phyloP scores from a whole-genome alignment of 2,888 invertebrate genomes.

The Leucoma salicis region DNA sequence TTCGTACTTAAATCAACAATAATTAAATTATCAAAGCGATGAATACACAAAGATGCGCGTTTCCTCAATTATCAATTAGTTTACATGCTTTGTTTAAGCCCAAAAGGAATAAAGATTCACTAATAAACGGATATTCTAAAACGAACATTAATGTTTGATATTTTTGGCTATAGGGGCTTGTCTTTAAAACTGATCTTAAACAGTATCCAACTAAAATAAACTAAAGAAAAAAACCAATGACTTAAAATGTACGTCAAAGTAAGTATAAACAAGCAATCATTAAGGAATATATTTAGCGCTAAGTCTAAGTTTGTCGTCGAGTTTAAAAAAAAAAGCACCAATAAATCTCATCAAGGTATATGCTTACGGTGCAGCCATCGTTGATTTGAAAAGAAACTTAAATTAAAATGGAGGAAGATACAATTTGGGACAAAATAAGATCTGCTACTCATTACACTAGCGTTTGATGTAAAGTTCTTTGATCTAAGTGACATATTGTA shows the following conservation, averaged over 20 bases:
- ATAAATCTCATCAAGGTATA: constrained; percentile 41
- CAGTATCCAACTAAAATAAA: constrained; percentile 33
- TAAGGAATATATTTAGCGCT: constrained; percentile 50
- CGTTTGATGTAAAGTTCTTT: constrained; percentile 73
- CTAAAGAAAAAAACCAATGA: constrained; percentile 34
- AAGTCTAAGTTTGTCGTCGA: constrained; percentile 66
- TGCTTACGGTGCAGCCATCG: constrained; percentile 21
- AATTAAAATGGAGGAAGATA: constrained; percentile 26
- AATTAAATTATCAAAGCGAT: not conserved
- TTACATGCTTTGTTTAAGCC: constrained; percentile 7
- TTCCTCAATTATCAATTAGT: constrained; percentile 12
- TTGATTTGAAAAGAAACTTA: constrained; percentile 42
- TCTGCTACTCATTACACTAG: constrained; percentile 48
- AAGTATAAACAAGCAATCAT: constrained; percentile 56
- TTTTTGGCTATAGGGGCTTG: constrained; percentile 16
- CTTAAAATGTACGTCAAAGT: constrained; percentile 49
- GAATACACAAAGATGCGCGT: constrained; percentile 3
- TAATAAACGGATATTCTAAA: constrained; percentile 27
- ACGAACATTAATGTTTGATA: constrained; percentile 14
- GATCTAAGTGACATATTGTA: constrained; percentile 74
- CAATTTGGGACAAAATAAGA: constrained; percentile 20
- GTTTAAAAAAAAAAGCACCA: constrained; percentile 52
- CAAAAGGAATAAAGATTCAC: constrained; percentile 13
- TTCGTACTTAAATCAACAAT: not conserved
- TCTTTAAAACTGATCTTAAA: constrained; percentile 32